Evolutionary conservation across 2,113 vertebrate genomes (phyloP).

Genomic region (Sceloporus tristichus): DNA sequence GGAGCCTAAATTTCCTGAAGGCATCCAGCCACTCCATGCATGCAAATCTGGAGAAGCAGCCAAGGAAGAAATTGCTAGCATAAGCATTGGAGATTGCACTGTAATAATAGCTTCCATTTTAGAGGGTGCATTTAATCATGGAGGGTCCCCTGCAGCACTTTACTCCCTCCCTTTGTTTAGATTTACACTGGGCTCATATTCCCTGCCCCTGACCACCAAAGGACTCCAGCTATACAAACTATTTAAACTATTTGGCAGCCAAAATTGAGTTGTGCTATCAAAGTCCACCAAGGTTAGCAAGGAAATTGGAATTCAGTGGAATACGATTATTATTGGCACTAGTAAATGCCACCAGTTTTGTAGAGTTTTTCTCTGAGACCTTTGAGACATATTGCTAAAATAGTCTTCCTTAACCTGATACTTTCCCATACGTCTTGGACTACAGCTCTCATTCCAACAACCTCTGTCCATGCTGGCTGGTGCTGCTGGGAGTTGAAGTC

Average conservation of each 20-base stretch:
- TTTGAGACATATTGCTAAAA: neutral
- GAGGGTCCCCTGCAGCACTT: neutral
- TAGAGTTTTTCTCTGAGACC: neutral
- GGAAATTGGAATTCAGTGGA: neutral
- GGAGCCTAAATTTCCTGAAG: slow-evolving; percentile 27
- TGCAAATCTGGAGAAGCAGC: slow-evolving; percentile 23
- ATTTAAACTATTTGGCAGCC: neutral
- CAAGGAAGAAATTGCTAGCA: slow-evolving; percentile 21
- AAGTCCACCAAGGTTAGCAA: neutral
- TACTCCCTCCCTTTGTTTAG: slow-evolving; percentile 8
- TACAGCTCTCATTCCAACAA: neutral
- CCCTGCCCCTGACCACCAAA: neutral
- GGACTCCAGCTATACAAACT: neutral
- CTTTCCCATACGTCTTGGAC: neutral
- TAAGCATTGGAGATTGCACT: neutral
- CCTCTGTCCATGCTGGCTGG: neutral
- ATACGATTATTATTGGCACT: neutral
- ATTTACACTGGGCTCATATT: neutral
- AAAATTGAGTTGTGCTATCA: neutral
- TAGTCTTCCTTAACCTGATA: neutral
- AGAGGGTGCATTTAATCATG: slow-evolving; percentile 16
- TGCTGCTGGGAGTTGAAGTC: neutral
- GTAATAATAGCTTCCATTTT: slow-evolving; percentile 8
- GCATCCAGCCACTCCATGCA: neutral
- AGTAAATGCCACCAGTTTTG: neutral